Base-by-base conservation (phyloP, 35 echinoderm and acorn worm species). In the Apostichopus californicus region DNA sequence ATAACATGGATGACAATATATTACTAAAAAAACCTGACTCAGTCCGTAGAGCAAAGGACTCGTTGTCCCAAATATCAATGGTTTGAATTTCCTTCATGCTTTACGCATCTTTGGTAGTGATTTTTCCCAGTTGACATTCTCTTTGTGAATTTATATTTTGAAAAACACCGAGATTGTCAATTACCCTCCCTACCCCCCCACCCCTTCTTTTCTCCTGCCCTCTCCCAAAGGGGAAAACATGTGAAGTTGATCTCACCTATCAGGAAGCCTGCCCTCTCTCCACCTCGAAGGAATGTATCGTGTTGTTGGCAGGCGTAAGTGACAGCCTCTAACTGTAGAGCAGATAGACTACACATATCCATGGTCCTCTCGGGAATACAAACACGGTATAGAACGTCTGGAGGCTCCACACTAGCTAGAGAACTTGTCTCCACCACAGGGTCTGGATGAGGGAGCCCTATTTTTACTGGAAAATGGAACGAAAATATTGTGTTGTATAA, bases 231-330 rank as follows among this genome's bases (percentile, higher is more conserved):
- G 6, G 58, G 3, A 12, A 8, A 61, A 9, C 7, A 61, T 61
- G 5, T 1, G 58, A 61, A 61, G 58, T 8, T 61, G 3, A 75
- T 73, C 78, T 96, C 54, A 99, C 97, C 97, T 20, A 99, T 93
- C 22, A 99, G 92, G 57, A 96, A 99, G 12, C 97, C 97, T 34
- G 97, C 97, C 56, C 97, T 94, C 8, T 90, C 94, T 18, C 97
- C 95, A 80, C 77, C 90, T 5, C 79, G 71, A 18, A 99, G 95
- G 81, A 94, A 86, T 64, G 95, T 95, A 79, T 99, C 97, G 80
- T 99, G 97, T 86, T 99, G 97, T 71, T 99, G 97, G 78, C 97
- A 99, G 15, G 97, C 97, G 78, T 99, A 99, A 0, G 95, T 99
- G 34, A 99, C 90, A 26, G 97, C 95, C 83, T 99, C 97, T 18